These are phyloP conservation scores for Andrena praecox DNA, from an alignment of 2,888 invertebrate species.

Conservation along the genomic window DNA sequence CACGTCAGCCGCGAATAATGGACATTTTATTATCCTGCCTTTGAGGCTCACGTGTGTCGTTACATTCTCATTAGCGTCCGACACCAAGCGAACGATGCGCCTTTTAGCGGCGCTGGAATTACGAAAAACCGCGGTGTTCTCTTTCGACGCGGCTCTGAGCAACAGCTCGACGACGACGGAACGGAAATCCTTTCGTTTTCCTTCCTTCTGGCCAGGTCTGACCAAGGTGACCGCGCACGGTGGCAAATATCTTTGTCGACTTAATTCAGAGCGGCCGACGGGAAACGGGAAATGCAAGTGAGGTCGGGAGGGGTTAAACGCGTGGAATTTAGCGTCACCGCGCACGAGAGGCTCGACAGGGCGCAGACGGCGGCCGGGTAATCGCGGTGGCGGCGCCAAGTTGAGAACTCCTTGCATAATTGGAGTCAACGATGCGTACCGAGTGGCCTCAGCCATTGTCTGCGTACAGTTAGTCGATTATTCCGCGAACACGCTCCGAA, in stretches of 20 bases:
- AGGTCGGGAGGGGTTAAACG: background rate
- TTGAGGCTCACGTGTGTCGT: slow-evolving; percentile 32
- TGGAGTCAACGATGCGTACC: slow-evolving; percentile 82
- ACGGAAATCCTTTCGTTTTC: slow-evolving; percentile 20
- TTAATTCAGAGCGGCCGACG: background rate
- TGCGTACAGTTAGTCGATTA: slow-evolving; percentile 80
- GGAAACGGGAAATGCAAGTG: background rate
- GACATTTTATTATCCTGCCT: slow-evolving; percentile 43
- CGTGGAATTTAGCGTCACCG: background rate
- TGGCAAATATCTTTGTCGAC: background rate
- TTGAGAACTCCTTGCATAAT: slow-evolving; percentile 82
- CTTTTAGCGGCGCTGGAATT: background rate
- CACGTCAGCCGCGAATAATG: slow-evolving; percentile 28
- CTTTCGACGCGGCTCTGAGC: background rate
- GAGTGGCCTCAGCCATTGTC: slow-evolving; percentile 80
- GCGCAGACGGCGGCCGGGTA: slow-evolving; percentile 33
- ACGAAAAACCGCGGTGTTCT: background rate
- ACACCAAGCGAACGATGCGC: slow-evolving; percentile 6
- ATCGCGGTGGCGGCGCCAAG: slow-evolving; percentile 66
- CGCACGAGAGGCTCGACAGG: background rate
- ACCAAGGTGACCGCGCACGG: background rate
- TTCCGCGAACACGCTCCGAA: slow-evolving; percentile 71
- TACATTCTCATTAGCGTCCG: slow-evolving; percentile 48
- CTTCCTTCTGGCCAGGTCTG: background rate
- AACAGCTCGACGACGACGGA: background rate